Evolutionary conservation across 1,140 invertebrate species (phyloP), one percentile per base, ranked within the genome.

Genomic region (Zaprionus davidi): DNA sequence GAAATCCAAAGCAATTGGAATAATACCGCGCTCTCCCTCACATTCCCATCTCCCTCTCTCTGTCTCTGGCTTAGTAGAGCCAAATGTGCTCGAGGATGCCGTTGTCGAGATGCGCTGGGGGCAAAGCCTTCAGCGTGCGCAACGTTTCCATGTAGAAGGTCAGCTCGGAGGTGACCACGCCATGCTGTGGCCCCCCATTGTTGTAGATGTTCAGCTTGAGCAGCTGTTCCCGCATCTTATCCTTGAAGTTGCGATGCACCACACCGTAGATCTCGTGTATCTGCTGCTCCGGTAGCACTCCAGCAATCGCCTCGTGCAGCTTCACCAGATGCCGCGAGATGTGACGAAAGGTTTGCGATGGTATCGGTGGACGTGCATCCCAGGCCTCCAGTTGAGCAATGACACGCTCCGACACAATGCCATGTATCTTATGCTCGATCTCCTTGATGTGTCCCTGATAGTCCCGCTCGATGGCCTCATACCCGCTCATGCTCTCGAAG

Each of bases 71-170:
- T 17, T 20, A 87, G 24, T 87, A 85, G 15, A 88, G 58, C 96
- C 96, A 97, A 91, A 97, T 96, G 92, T 97, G 96, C 93, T 96
- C 96, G 94, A 97, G 95, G 87, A 96, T 95, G 86, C 95, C 95
- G 82, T 97, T 95, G 90, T 95, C 94, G 81, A 96, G 92, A 90
- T 96, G 96, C 77, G 96, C 95, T 58, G 94, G 94, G 11, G 96
- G 96, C 82, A 97, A 93, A n/a, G 97, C 95, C 92, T 97, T 96
- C 24, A 99, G 93, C 78, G 96, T 96, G 92, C 97, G 96, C 74
- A 99, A 94, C 79, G 97, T 98, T 93, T 99, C 97, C 72, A 98
- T 95, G 93, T 99, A 99, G 94, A 99, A 99, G 56, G 97, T 97
- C 84, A 99, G 94, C 94, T 99, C 98, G 26, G 98, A 97, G 28